Evolutionary conservation across 1,140 invertebrate species (phyloP).

Genomic region (Magallana angulata): DNA sequence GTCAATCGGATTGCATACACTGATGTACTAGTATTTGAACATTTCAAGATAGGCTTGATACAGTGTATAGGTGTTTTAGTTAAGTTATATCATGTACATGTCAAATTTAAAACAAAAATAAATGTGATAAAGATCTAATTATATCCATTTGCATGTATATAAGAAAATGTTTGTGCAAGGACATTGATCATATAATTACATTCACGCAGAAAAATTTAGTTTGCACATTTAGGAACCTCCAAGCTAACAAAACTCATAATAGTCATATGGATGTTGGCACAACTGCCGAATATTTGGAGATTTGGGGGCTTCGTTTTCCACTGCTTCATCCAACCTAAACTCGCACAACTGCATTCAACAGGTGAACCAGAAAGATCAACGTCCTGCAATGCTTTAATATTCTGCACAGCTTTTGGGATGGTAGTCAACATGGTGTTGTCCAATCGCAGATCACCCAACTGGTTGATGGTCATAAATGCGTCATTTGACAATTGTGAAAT

Average conservation of each 20-base stretch:
- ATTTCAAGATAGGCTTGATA: no score
- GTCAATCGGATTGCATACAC: no score
- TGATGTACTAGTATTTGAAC: no score
- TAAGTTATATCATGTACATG: no score
- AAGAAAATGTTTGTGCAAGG: no score
- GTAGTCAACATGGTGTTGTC: slow-evolving; percentile 46
- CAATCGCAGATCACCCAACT: slow-evolving; percentile 17
- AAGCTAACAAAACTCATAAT: not conserved
- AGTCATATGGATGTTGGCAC: not conserved
- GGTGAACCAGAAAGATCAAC: slow-evolving; percentile 8
- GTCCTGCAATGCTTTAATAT: not conserved
- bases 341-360: slow-evolving; percentile 43
- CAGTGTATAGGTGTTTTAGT: no score
- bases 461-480: slow-evolving; percentile 17
- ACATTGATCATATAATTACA: no score
- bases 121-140: no score
- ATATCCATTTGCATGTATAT: no score
- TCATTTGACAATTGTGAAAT: slow-evolving; percentile 3
- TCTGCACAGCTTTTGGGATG: slow-evolving; percentile 45
- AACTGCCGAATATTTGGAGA: not conserved
- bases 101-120: no score
- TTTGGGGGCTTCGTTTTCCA: slow-evolving; percentile 24
- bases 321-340: slow-evolving; percentile 48
- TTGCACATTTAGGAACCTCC: not conserved
- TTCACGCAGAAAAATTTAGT: not conserved